Conservation (phyloP, 2,888 invertebrate species). For the Rhamnusium bicolor region DNA sequence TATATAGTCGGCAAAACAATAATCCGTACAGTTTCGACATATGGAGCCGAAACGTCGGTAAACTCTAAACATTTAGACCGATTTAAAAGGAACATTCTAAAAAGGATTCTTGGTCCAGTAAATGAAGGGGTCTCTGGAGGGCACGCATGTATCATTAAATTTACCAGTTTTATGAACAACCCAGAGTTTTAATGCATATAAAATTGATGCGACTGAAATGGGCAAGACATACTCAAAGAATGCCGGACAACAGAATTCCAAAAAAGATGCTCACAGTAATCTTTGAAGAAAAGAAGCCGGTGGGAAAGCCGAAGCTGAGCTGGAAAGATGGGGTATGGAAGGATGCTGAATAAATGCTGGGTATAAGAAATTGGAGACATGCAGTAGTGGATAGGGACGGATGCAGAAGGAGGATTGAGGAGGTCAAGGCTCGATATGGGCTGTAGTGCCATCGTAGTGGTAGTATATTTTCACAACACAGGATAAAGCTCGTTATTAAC, state of each 20-base stretch:
- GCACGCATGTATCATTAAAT: background rate
- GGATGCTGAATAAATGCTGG: too few relatives aligned
- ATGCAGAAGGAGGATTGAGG: too few relatives aligned
- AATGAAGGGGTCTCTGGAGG: background rate
- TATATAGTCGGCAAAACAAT: background rate
- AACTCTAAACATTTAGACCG: background rate
- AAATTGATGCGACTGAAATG: background rate
- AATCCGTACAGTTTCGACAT: background rate
- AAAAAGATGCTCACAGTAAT: background rate
- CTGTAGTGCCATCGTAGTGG: too few relatives aligned
- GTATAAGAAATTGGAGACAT: too few relatives aligned
- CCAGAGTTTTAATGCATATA: background rate
- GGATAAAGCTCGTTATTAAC: too few relatives aligned
- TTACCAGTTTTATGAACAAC: background rate
- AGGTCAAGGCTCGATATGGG: too few relatives aligned
- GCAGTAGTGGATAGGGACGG: background rate
- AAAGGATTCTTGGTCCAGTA: background rate
- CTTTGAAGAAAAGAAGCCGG: background rate
- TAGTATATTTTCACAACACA: too few relatives aligned
- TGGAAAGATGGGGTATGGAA: too few relatives aligned
- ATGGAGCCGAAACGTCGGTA: background rate
- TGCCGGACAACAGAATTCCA: background rate
- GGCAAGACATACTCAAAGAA: background rate
- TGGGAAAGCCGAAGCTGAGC: background rate
- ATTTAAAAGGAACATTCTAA: background rate